These are phyloP conservation scores for Phainopepla nitens DNA, from an alignment of 2,113 vertebrate genomes.

Conservation along the genomic window DNA sequence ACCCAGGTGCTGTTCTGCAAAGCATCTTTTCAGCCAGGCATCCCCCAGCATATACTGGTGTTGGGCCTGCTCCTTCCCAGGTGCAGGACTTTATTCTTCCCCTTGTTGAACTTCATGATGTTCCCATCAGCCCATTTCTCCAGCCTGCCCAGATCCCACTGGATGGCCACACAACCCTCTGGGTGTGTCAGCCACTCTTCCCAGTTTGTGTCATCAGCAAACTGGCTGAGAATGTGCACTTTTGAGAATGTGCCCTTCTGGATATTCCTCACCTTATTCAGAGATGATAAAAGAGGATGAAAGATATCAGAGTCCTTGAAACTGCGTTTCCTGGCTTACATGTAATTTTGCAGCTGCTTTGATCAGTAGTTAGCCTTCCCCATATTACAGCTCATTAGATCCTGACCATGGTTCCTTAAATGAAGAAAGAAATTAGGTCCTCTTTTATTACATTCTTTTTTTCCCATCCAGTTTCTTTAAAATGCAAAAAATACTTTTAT, in stretches of 20 bases:
- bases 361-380: background rate
- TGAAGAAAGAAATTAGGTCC: background rate
- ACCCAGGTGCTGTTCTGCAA: background rate
- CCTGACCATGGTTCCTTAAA: background rate
- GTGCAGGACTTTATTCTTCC: background rate
- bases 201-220: background rate
- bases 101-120: background rate
- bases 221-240: background rate
- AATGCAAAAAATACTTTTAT: background rate
- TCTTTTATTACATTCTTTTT: background rate
- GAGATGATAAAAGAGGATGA: background rate
- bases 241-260: background rate
- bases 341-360: background rate
- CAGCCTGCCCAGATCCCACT: background rate
- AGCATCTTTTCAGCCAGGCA: background rate
- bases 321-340: background rate
- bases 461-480: background rate
- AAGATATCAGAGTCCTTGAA: background rate
- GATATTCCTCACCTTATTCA: background rate
- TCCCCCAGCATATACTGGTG: background rate
- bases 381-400: background rate
- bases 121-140: background rate
- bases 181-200: background rate
- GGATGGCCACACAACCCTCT: background rate
- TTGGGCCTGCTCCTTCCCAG: background rate